Evolutionary conservation across 2,888 invertebrate species (phyloP), one percentile per base, ranked within the genome.

Genomic region (Pandemis cinnamomeana): DNA sequence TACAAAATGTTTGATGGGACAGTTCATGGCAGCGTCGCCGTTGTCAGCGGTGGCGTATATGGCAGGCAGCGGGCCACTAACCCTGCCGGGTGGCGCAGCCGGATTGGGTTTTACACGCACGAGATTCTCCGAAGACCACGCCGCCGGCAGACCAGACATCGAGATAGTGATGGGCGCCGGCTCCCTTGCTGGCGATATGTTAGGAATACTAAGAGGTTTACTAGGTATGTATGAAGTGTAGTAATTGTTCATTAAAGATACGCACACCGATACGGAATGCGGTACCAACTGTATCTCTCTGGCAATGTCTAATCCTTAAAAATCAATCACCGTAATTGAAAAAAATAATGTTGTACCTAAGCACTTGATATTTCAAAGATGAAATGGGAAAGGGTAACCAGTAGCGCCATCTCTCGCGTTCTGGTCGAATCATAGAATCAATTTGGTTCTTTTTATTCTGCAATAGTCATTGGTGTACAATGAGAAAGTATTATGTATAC

Each of bases 121-220:
- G 0, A 95, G 95, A 68, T 95, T 94, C 72, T 81, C 55, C 11
- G 79, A 83, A 0, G 93, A 94, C 71, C 95, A 95, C 77, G 95
- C 96, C 80, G 95, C 96, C 0, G 97, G 96, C 77, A 95, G 98
- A 75, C 97, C 98, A 0, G 97, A 98, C 81, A 95, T 98, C 75
- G 97, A 98, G 86, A 90, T 98, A 13, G 97, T 98, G 8, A 94
- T 98, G 88, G 97, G 97, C 0, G 96, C 96, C 13, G 97, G 97
- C 0, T 96, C 96, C 0, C 88, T 98, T 8, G 96, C 96, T 70
- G 96, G 97, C 0, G 98, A 98, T 83, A 89, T 95, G 11, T 94
- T 96, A 69, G 96, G 97, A 13, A 95, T 96, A 58, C 87, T 97
- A 78, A 91, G 96, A 61, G 92, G 95, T 72, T 86, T 97, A 20